phyloP scores from a whole-genome alignment of 2,888 invertebrate genomes.

The Troglohyphantes excavatus region DNA sequence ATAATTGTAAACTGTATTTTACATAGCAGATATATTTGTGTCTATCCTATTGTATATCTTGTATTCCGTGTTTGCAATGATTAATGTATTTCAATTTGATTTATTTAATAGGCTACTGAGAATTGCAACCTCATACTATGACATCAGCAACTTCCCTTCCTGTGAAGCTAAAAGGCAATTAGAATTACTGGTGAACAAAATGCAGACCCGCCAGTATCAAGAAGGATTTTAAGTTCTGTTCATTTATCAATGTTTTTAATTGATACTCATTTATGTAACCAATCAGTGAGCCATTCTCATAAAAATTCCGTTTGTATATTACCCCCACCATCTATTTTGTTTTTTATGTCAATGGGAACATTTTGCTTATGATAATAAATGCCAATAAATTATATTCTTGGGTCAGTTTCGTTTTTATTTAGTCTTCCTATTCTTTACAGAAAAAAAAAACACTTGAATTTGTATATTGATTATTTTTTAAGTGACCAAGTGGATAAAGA shows the following conservation, averaged over 20 bases:
- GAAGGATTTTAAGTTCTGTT: constrained; percentile 88
- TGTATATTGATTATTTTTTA: no score
- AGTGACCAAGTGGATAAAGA: no score
- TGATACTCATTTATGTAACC: constrained; percentile 44
- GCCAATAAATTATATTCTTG: constrained; percentile 46
- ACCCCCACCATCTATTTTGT: constrained; percentile 36
- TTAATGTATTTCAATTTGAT: no score
- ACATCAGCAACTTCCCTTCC: constrained; percentile 97
- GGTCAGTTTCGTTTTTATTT: background rate
- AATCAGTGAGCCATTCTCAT: constrained; percentile 35
- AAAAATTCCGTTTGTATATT: constrained; percentile 65
- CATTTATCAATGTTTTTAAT: constrained; percentile 28
- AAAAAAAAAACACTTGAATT: no score
- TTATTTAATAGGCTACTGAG: constrained; percentile 89
- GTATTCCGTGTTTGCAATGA: no score
- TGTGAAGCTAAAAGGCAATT: constrained; percentile 97
- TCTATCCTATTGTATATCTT: no score
- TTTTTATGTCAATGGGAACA: constrained; percentile 61
- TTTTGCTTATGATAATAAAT: constrained; percentile 50
- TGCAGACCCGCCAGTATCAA: constrained; percentile 93
- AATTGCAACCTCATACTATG: constrained; percentile 99
- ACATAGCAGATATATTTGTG: background rate
- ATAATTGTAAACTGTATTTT: background rate
- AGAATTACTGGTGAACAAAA: constrained; percentile 91
- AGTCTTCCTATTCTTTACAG: no score